phyloP scores from a whole-genome alignment of 2,113 vertebrate genomes.

The Phyllostomus discolor region DNA sequence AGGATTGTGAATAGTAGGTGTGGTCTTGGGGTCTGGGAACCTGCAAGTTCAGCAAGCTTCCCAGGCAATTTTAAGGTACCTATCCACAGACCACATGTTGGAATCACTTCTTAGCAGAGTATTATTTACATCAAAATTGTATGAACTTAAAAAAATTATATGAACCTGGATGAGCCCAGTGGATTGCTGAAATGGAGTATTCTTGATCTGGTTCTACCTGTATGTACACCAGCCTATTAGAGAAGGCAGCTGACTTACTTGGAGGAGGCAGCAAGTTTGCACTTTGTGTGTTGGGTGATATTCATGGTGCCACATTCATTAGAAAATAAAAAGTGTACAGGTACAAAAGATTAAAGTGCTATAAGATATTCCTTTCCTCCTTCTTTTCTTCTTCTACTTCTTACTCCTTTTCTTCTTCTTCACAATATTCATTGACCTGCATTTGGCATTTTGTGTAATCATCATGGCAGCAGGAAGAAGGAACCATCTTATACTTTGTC shows the following conservation, averaged over 20 bases:
- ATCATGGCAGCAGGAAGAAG: neutral
- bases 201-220: neutral
- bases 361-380: neutral
- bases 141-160: neutral
- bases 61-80: neutral
- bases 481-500: neutral
- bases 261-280: neutral
- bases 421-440: neutral
- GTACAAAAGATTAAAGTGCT: neutral
- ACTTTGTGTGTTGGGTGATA: neutral
- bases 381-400: neutral
- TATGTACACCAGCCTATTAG: neutral
- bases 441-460: neutral
- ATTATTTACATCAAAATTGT: neutral
- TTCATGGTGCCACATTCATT: neutral
- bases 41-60: neutral
- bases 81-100: neutral
- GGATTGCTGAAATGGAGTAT: neutral
- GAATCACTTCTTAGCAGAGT: neutral
- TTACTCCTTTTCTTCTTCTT: neutral
- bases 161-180: neutral
- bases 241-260: neutral
- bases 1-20: neutral
- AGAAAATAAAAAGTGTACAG: neutral
- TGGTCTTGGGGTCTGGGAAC: neutral